Percentiles rank a stretch among this genome's conserved stretches.
phyloP scores from a whole-genome alignment of 2,797 vertebrate species.

The Cossypha dichroa region DNA sequence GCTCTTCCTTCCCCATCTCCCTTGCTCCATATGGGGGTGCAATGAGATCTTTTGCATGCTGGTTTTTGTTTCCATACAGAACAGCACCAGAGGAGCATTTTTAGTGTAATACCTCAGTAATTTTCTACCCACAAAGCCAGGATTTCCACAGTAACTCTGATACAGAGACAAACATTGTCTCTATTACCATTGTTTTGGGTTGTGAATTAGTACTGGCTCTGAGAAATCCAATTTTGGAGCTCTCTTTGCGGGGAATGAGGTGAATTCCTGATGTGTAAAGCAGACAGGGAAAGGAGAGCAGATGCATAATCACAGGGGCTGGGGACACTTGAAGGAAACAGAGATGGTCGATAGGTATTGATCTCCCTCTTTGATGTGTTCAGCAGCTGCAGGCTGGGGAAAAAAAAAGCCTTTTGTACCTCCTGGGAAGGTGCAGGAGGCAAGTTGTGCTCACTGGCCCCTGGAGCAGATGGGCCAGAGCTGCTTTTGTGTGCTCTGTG shows the following conservation, averaged over 20 bases:
- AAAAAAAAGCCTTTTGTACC: conserved; percentile 11
- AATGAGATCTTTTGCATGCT: not conserved
- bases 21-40: not conserved
- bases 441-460: not conserved
- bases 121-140: not conserved
- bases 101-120: not conserved
- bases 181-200: not conserved
- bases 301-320: not conserved
- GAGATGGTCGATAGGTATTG: conserved; percentile 33
- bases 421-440: not conserved
- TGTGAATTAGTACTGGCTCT: not conserved
- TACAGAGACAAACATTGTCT: not conserved
- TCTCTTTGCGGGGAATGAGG: not conserved
- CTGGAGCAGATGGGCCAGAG: not conserved
- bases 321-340: conserved; percentile 45
- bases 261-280: not conserved
- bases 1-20: not conserved
- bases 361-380: not conserved
- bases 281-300: not conserved
- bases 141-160: not conserved
- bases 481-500: not conserved
- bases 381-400: not conserved
- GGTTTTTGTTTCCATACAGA: not conserved
- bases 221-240: not conserved
- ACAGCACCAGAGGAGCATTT: not conserved